Percentiles rank a stretch among this genome's conserved stretches.
Evolutionary conservation across 2,113 vertebrate genomes (phyloP).

Genomic region (Brachirus orientalis): DNA sequence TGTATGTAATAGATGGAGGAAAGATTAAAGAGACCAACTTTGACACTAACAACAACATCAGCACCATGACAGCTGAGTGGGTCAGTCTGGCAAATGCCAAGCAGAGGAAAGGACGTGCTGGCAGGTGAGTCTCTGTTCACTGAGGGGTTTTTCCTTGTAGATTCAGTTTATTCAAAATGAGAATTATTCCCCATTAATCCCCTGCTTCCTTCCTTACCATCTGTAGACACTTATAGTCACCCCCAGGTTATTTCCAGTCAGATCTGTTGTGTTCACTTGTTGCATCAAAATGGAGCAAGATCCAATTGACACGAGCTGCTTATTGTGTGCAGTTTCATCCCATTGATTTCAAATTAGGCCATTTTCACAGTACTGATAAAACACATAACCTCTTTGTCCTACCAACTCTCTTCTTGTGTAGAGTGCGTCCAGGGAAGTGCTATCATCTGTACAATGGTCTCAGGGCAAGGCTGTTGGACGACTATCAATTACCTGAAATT

Average conservation of each 20-base stretch:
- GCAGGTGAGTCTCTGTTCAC: too few relatives aligned
- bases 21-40: constrained; percentile 99
- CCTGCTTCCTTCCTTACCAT: too few relatives aligned
- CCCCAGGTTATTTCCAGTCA: too few relatives aligned
- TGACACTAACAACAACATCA: constrained; percentile 98
- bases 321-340: constrained; percentile 34
- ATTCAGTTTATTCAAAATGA: too few relatives aligned
- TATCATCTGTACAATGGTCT: constrained; percentile 96
- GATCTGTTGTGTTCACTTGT: too few relatives aligned
- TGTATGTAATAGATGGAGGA: constrained; percentile 96
- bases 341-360: constrained; percentile 45
- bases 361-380: constrained; percentile 23
- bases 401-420: constrained; percentile 60
- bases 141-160: too few relatives aligned
- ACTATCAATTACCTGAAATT: constrained; percentile 96
- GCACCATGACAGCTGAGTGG: constrained; percentile 97
- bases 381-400: constrained; percentile 15
- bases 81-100: constrained; percentile 97
- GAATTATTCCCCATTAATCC: too few relatives aligned
- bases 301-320: too few relatives aligned
- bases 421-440: constrained; percentile 95
- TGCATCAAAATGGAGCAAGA: too few relatives aligned
- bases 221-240: too few relatives aligned
- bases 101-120: constrained; percentile 95
- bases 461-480: constrained; percentile 91